Percentiles rank a stretch among this genome's conserved stretches.
phyloP scores from a whole-genome alignment of 1,140 invertebrate species.

The Bombus difficillimus region DNA sequence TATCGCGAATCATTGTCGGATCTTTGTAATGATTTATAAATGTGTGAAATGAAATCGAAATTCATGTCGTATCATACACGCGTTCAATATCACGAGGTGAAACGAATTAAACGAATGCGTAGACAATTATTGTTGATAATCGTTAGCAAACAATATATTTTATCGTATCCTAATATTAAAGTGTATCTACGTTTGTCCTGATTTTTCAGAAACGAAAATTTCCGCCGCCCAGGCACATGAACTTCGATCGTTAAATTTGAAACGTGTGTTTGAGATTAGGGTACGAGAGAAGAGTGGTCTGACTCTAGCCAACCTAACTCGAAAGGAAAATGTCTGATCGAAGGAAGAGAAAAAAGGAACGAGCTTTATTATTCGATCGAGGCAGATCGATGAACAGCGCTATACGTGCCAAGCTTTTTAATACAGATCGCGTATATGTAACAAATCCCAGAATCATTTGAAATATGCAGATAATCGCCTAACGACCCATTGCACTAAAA shows the following conservation, averaged over 20 bases:
- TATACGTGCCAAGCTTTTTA: not conserved
- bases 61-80: not conserved
- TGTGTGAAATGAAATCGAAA: not conserved
- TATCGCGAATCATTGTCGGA: not conserved
- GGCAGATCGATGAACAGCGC: not conserved
- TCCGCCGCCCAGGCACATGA: not conserved
- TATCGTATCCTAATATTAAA: not conserved
- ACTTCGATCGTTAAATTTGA: not conserved
- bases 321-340: not conserved
- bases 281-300: not conserved
- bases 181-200: not conserved
- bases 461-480: not conserved
- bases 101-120: not conserved
- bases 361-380: not conserved
- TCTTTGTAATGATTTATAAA: not conserved
- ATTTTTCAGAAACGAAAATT: not conserved
- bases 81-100: not conserved
- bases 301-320: not conserved
- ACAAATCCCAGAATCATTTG: not conserved
- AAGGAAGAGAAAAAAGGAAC: not conserved
- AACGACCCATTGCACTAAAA: not conserved
- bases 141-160: not conserved
- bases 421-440: not conserved
- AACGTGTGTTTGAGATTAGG: not conserved
- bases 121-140: not conserved